Base-by-base conservation (phyloP, 2,888 invertebrate genomes). In the Acrobasis consociella region DNA sequence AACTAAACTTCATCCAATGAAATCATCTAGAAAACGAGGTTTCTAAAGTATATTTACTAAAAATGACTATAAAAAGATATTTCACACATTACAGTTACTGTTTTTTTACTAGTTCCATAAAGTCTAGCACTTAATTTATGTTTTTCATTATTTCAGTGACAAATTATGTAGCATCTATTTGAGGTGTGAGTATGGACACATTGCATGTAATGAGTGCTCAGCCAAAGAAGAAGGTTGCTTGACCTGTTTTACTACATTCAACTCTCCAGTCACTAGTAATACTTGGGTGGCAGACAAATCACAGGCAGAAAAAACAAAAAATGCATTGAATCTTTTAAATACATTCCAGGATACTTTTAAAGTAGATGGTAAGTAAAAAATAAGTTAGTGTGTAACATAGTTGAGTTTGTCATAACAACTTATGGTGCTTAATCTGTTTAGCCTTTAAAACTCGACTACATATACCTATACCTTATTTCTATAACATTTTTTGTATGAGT, bases 141-240 rank as follows among this genome's bases (percentile, higher is more conserved):
- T 38, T 37, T 17, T 51, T 16, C 38, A 42, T 50, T 38, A 53
- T 58, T 52, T 55, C 70, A 91, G 91, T 78, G 87, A 87, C 68
- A 83, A 80, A 64, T 65, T 73, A n/a, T 72, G 70, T 66, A 82
- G 82, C 39, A 63, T 62, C 16, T 82, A 82, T 31, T 49, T 78
- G 63, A 82, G 87, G 72, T 88, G 81, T 66, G 61, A 71, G 8
- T 91, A 91, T 72, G 90, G 91, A n/a, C 90, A 90, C 67, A 72
- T 76, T 17, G 72, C 76, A 62, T 91, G 91, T 76, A 71, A 76
- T n/a, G 69, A 77, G 39, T 91, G 91, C 73, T 74, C 77, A 59
- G 66, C 65, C 39, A 64, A 65, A 62, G 70, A 73, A 31, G 73
- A 72, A 58, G 73, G 72, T 49, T 91, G 91, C 69, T 70, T 75